Evolutionary conservation across 2,888 invertebrate genomes (phyloP), one percentile per base, ranked within the genome.

Genomic region (Chrysomela aeneicollis): DNA sequence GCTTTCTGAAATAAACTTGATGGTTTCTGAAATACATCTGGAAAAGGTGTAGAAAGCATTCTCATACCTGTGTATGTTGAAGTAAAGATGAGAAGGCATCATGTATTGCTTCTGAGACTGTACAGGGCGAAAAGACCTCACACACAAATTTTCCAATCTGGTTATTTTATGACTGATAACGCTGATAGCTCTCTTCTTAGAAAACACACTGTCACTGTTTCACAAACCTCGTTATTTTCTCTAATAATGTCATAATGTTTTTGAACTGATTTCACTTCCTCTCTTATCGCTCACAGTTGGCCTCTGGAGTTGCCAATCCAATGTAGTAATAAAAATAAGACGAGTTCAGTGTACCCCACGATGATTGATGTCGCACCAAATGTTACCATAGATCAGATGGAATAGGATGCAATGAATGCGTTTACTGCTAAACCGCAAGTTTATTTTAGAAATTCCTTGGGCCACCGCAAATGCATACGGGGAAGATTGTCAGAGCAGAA

Each of bases 261-360:
- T 66, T 57, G 30, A 53, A 66, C 62, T 59, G 63, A 65, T 17
- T 59, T 66, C 46, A 59, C 46, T 59, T 62, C 62, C 59, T 53
- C 53, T 63, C 50, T 63, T 61, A 66, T 66, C 65, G 59, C 62
- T 59, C 57, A 30, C 55, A 62, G 57, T 66, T 66, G 66, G 66
- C 63, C 63, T 60, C 59, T 62, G 51, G 42, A 35, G 59, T 55
- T 26, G 26, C 26, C 26, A 26, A 55, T 57, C 58, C 50, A 64
- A 64, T 59, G 55, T 53, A 60, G 55, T 59, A 66, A 60, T 61
- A 63, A 59, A 50, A 51, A 46, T 58, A 47, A 51, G 42, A 51
- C 17, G 9, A 60, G 51, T 49, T 60, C 46, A 22, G 30, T 61
- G 46, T 35, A 51, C 62, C 51, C 51, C 50, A 42, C 30, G 22